These are phyloP conservation scores for Tiliacea aurago DNA, from an alignment of 2,888 invertebrate genomes.

Conservation along the genomic window DNA sequence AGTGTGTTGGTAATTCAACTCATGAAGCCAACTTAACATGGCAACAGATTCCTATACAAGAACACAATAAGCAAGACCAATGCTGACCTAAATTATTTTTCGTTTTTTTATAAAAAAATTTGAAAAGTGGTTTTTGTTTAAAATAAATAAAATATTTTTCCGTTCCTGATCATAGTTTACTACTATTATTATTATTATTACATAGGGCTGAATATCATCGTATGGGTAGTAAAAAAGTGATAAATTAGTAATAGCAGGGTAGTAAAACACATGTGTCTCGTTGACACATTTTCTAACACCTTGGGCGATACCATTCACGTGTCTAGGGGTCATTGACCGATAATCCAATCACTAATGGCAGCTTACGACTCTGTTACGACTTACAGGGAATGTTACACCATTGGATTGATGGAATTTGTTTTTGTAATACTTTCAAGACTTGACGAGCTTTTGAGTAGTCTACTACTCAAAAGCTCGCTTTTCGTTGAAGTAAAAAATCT, in stretches of 20 bases:
- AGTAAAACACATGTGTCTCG: conserved; percentile 41
- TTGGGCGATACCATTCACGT: conserved; percentile 58
- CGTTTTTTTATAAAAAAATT: neutral
- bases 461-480: neutral
- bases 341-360: conserved; percentile 77
- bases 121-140: neutral
- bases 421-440: conserved; percentile 23
- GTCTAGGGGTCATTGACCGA: conserved; percentile 74
- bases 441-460: neutral
- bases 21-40: too few species aligned
- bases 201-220: neutral
- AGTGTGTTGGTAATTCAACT: neutral
- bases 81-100: neutral
- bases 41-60: neutral
- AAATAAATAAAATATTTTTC: too few species aligned
- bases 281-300: conserved; percentile 62
- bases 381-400: conserved; percentile 55
- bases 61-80: neutral
- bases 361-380: conserved; percentile 62
- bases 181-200: neutral
- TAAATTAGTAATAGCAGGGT: conserved; percentile 33
- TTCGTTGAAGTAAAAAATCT: neutral
- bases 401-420: conserved; percentile 44
- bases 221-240: conserved; percentile 25
- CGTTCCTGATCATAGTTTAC: neutral